phyloP scores from a whole-genome alignment of 2,888 invertebrate genomes.

The Cordylochernes scorpioides region DNA sequence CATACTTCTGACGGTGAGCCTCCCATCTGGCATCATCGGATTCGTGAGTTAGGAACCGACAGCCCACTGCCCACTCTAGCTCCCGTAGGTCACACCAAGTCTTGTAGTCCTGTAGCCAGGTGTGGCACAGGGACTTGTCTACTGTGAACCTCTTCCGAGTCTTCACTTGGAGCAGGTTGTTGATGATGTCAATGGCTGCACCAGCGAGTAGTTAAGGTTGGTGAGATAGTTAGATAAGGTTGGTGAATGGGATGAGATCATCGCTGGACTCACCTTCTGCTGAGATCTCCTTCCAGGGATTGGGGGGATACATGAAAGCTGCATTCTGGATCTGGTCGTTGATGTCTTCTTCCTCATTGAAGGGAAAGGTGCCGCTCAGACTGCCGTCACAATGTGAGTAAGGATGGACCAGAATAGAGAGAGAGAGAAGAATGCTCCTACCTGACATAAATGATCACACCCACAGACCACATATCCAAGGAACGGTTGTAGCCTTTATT shows the following conservation, averaged over 20 bases:
- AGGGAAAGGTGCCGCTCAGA: constrained; percentile 91
- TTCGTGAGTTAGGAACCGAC: constrained; percentile 64
- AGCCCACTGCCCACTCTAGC: constrained; percentile 48
- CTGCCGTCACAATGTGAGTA: constrained; percentile 25
- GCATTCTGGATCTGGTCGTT: constrained; percentile 99
- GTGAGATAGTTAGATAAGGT: no score
- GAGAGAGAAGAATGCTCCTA: constrained; percentile 14
- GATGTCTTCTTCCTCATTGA: constrained; percentile 98
- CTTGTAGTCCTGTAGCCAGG: constrained; percentile 83
- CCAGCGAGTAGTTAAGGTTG: neutral
- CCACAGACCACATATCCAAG: constrained; percentile 98
- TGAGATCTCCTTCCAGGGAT: constrained; percentile 90
- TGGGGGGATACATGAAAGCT: constrained; percentile 96
- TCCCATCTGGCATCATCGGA: constrained; percentile 73
- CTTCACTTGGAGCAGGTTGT: constrained; percentile 77
- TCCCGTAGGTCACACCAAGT: constrained; percentile 80
- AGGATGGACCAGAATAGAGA: neutral
- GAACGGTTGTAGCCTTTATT: constrained; percentile 98
- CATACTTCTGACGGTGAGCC: constrained; percentile 27
- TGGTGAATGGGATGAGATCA: no score
- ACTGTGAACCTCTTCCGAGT: constrained; percentile 80
- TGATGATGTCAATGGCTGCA: constrained; percentile 82
- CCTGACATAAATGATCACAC: constrained; percentile 85
- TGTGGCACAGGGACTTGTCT: constrained; percentile 77
- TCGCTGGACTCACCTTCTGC: constrained; percentile 36